Base-by-base conservation (phyloP, 64 coral and sea anemone genomes). In the Catalaphyllia jardinei region DNA sequence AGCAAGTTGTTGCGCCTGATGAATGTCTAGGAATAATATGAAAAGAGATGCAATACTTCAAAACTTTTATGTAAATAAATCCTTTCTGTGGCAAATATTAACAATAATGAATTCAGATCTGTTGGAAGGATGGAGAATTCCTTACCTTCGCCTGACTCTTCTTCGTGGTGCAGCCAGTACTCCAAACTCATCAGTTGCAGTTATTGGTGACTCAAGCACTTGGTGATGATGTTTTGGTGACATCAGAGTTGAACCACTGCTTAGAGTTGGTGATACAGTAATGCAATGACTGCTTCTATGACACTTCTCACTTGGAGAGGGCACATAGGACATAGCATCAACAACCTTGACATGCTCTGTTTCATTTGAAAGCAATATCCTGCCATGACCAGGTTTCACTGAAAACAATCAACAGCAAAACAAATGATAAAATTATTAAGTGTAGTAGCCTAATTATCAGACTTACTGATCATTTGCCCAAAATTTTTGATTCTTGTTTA, bases 1-100 rank as follows among this genome's bases (percentile, higher is more conserved):
- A 99, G 71, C 97, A 99, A 8, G 89, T 89, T 86, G 97, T 99
- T 75, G 97, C 93, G 29, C 97, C 97, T 78, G 97, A 99, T 57
- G 97, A 99, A 65, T 95, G 87, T 65, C 97, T 99, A 74, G 17
- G 69, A 80, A 60, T 60, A 61, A n/a, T 72, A 27, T 14, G 24
- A 38, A 38, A 39, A 39, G 4, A 2, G 4, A 39, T 39, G 38
- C 4, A 39, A 39, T 2, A 62, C 3, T 1, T 62, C 60, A 62
- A 19, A 62, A 62, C 60, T 62, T 62, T 62, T 39, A 39, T 4
- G 38, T 39, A 39, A 39, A 39, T 39, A 39, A 39, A 39, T 39
- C 38, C 38, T 39, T 39, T 39, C 4, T 39, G 60, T 62, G 12
- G 12, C 60, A n/a, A 16, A 4, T 13, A 16, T 62, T 62, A 62